These are phyloP conservation scores for Cyphomyrus plagiostoma DNA, from an alignment of 2,113 vertebrate genomes.

Conservation along the genomic window DNA sequence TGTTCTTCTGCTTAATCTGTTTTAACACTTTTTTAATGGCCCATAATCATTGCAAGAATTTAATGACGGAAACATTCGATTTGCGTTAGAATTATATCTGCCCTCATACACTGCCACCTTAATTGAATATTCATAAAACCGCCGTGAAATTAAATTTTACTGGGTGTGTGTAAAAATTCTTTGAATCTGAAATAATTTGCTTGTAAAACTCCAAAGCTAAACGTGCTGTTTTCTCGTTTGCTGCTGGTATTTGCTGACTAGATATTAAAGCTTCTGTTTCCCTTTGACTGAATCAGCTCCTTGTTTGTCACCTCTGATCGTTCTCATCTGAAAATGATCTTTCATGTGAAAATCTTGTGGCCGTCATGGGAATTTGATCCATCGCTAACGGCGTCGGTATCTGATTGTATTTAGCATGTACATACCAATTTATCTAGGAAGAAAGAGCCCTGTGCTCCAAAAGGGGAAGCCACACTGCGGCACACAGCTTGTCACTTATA, in stretches of 20 bases:
- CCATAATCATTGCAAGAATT: background rate
- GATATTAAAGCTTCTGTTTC: background rate
- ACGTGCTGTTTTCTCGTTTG: background rate
- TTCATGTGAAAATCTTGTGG: background rate
- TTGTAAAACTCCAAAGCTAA: background rate
- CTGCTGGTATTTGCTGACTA: background rate
- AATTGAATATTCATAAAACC: background rate
- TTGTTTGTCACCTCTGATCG: background rate
- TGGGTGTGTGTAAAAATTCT: background rate
- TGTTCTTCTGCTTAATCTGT: background rate
- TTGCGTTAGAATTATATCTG: background rate
- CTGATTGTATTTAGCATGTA: background rate
- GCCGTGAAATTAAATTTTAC: no score
- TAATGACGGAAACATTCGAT: background rate
- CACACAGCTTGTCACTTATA: background rate
- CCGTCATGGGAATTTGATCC: background rate
- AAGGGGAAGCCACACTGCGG: background rate
- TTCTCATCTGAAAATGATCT: background rate
- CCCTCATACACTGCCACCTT: background rate
- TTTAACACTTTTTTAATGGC: background rate
- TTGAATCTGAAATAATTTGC: background rate
- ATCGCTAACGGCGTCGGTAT: background rate
- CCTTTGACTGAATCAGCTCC: background rate
- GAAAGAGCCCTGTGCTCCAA: no score
- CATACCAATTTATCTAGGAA: background rate